Conservation (phyloP, 2,113 vertebrate genomes). For the Brachypodius melanocephalos region DNA sequence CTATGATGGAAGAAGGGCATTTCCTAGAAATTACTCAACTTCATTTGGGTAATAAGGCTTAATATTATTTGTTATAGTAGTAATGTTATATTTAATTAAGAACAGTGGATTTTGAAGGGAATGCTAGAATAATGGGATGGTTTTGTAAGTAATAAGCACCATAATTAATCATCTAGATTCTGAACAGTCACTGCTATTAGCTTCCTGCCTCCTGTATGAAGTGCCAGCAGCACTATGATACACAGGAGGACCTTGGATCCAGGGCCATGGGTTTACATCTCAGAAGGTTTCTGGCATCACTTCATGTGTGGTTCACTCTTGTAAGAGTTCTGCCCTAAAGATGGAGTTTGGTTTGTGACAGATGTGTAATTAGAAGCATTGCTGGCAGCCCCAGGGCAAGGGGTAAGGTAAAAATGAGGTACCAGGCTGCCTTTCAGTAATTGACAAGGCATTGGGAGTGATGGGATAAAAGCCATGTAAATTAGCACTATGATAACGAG, state of each 20-base stretch:
- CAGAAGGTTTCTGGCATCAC: not conserved
- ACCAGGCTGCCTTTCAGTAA: not conserved
- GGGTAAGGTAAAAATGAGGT: not conserved
- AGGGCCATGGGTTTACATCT: not conserved
- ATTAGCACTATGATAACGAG: slow-evolving; percentile 16
- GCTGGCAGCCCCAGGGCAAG: not conserved
- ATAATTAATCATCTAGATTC: not conserved
- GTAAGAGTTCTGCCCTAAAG: not conserved
- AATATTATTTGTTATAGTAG: not conserved
- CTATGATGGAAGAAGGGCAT: not conserved
- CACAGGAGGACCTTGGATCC: not conserved
- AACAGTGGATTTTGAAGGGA: not conserved
- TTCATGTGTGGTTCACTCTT: not conserved
- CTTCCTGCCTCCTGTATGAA: not conserved
- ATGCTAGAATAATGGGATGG: not conserved
- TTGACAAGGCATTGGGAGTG: not conserved
- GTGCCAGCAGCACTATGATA: not conserved
- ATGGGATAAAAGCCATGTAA: slow-evolving; percentile 18
- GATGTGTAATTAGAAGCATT: not conserved
- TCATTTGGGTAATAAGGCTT: not conserved
- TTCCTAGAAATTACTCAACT: not conserved
- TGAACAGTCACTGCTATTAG: not conserved
- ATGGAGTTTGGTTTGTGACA: not conserved
- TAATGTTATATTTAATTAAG: not conserved
- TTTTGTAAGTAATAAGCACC: not conserved